Evolutionary conservation across 2,888 invertebrate genomes (phyloP).

Genomic region (Ophioninae sp.): DNA sequence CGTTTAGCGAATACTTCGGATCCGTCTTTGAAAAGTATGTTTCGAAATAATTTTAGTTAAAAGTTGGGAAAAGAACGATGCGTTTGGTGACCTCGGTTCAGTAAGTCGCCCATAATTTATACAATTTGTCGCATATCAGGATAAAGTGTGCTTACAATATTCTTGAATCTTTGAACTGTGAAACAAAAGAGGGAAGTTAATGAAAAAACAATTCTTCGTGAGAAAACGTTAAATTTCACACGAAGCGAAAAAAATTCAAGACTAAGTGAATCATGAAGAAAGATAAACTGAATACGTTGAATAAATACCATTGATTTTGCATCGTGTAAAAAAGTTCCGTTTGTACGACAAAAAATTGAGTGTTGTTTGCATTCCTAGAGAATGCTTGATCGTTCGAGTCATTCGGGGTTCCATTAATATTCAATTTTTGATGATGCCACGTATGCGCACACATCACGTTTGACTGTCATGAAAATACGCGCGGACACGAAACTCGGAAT

Average conservation of each 20-base stretch:
- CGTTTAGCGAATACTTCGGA: too few relatives aligned
- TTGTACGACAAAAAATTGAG: not conserved
- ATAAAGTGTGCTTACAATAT: too few relatives aligned
- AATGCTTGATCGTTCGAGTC: not conserved
- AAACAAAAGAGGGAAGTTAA: not conserved
- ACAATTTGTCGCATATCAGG: too few relatives aligned
- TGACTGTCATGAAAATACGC: not conserved
- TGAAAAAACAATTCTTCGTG: not conserved
- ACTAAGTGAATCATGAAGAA: not conserved
- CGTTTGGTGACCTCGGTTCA: too few relatives aligned
- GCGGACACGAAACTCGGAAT: not conserved
- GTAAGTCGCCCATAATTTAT: too few relatives aligned
- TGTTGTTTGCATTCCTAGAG: not conserved
- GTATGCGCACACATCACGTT: not conserved
- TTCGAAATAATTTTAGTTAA: too few relatives aligned
- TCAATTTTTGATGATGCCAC: conserved; percentile 15
- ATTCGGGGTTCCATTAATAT: not conserved
- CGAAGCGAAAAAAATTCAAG: not conserved
- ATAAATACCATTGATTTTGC: not conserved
- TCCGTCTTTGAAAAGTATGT: too few relatives aligned
- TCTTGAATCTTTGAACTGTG: too few relatives aligned
- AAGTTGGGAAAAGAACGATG: too few relatives aligned
- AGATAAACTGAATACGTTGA: not conserved
- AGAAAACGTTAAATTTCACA: not conserved
- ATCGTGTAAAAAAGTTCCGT: not conserved